Conservation (phyloP, 2,113 vertebrate genomes). For the Anhinga anhinga region DNA sequence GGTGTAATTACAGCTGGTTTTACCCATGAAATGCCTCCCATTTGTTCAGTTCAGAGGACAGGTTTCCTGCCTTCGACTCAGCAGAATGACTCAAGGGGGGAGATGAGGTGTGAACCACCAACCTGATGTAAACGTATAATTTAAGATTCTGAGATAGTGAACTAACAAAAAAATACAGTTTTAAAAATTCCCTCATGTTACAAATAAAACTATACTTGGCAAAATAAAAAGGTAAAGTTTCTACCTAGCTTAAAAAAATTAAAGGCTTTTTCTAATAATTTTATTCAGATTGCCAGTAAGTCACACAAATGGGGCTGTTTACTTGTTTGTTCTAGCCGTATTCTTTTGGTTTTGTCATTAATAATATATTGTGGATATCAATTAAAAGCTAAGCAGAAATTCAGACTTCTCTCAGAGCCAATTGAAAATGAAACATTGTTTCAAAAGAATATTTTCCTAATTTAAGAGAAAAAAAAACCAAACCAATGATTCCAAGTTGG, state of each 20-base stretch:
- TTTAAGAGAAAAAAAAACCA: background rate
- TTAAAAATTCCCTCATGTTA: background rate
- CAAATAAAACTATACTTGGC: background rate
- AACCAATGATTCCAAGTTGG: background rate
- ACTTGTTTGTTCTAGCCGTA: slow-evolving; percentile 23
- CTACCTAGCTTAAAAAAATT: background rate
- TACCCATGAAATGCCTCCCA: background rate
- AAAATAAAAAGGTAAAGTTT: background rate
- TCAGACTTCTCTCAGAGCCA: background rate
- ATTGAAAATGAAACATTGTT: slow-evolving; percentile 32
- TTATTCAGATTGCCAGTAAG: background rate
- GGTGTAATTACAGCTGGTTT: background rate
- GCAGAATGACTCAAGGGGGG: background rate
- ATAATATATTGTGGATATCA: slow-evolving; percentile 44
- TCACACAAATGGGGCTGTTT: slow-evolving; percentile 19
- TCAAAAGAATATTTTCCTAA: slow-evolving; percentile 2
- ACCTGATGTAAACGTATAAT: background rate
- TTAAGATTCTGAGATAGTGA: background rate
- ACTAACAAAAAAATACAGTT: background rate
- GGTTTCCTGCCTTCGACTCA: background rate
- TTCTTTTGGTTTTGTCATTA: slow-evolving; percentile 22
- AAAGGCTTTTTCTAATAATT: background rate
- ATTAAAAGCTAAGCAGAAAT: slow-evolving; percentile 34
- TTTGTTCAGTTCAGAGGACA: background rate
- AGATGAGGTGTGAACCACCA: background rate